Conservation (phyloP, 2,797 vertebrate genomes). For the Dromococcyx pavoninus region DNA sequence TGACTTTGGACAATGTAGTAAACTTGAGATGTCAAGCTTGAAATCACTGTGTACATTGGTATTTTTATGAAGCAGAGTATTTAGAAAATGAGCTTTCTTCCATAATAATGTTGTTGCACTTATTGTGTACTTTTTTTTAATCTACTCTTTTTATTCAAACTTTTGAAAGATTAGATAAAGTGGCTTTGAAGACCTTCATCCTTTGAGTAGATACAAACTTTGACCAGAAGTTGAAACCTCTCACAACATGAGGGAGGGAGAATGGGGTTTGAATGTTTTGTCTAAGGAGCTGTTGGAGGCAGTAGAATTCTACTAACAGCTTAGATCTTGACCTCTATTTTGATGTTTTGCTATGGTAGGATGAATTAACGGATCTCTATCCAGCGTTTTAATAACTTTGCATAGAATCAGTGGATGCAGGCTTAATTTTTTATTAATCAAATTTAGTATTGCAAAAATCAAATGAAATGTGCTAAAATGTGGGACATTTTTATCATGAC, state of each 20-base stretch:
- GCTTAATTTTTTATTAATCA: neutral
- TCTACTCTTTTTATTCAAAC: rapidly evolving
- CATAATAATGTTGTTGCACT: neutral
- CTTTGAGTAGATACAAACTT: neutral
- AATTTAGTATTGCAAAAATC: neutral
- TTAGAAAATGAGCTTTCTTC: neutral
- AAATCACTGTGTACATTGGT: neutral
- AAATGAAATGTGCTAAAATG: neutral
- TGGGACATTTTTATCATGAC: neutral
- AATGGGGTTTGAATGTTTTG: neutral
- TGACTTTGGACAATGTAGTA: neutral
- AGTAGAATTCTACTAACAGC: neutral
- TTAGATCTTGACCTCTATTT: neutral
- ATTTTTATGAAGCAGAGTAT: neutral
- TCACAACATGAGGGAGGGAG: neutral
- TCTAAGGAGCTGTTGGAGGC: neutral
- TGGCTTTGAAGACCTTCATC: rapidly evolving
- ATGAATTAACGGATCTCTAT: neutral
- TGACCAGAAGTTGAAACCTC: neutral
- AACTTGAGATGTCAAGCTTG: neutral
- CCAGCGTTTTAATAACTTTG: neutral
- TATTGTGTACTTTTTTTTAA: rapidly evolving
- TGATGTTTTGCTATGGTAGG: neutral
- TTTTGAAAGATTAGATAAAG: neutral
- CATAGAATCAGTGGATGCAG: neutral